phyloP scores from a whole-genome alignment of 2,113 vertebrate genomes.

The Sebastes schlegelii region DNA sequence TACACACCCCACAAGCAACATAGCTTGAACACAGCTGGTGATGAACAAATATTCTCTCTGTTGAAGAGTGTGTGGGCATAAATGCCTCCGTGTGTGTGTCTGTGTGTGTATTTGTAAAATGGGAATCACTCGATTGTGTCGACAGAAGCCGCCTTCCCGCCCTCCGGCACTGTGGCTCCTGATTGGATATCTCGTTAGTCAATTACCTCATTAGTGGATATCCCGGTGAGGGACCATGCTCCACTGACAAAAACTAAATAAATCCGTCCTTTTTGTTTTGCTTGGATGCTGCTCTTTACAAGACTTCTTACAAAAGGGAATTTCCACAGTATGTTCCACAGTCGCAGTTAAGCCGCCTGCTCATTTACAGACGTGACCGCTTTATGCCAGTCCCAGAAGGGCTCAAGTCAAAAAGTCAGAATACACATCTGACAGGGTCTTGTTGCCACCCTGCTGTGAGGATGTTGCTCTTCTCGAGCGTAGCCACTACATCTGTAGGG shows the following conservation, averaged over 20 bases:
- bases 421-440: constrained; percentile 56
- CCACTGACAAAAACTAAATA: constrained; percentile 41
- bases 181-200: constrained; percentile 76
- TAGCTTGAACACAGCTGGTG: constrained; percentile 67
- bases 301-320: constrained; percentile 27
- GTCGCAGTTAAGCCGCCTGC: constrained; percentile 34
- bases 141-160: constrained; percentile 63
- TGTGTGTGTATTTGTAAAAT: constrained; percentile 37
- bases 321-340: constrained; percentile 17
- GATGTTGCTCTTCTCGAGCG: constrained; percentile 29
- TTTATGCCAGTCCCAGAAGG: constrained; percentile 60
- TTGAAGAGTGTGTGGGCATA: constrained; percentile 48
- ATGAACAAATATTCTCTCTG: constrained; percentile 73
- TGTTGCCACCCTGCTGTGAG: constrained; percentile 26
- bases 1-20: constrained; percentile 59
- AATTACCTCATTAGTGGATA: constrained; percentile 70
- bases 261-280: constrained; percentile 39
- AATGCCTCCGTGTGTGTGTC: constrained; percentile 21
- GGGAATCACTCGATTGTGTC: constrained; percentile 56
- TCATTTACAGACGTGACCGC: constrained; percentile 42
- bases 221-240: constrained; percentile 47
- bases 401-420: constrained; percentile 51
- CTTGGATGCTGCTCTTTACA: constrained; percentile 21
- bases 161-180: constrained; percentile 59
- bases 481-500: constrained; percentile 16